These are phyloP conservation scores for Erebia aethiops DNA, from an alignment of 2,888 invertebrate species.

Conservation along the genomic window DNA sequence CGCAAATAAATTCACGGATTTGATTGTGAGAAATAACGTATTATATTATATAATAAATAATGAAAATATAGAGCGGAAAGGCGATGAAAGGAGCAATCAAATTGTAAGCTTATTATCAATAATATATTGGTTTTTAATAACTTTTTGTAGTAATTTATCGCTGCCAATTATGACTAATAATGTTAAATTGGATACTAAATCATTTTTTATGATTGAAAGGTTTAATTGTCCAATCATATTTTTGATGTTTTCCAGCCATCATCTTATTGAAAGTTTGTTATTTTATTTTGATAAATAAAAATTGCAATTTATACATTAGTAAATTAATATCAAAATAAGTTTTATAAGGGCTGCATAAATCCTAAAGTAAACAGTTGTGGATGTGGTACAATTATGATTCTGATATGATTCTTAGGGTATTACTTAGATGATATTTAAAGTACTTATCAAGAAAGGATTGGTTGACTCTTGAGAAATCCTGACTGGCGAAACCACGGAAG, in stretches of 20 bases:
- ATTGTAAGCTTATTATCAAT: conserved; percentile 12
- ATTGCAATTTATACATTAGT: not conserved
- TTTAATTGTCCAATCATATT: not conserved
- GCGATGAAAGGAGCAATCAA: conserved; percentile 18
- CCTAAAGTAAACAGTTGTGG: too few relatives aligned
- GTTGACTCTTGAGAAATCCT: too few relatives aligned
- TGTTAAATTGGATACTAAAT: conserved; percentile 2
- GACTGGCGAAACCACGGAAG: too few relatives aligned
- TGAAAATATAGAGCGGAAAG: conserved; percentile 30
- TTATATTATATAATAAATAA: conserved; percentile 27
- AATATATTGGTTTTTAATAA: not conserved
- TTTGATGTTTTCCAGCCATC: not conserved
- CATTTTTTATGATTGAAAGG: conserved; percentile 8
- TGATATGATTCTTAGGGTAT: too few relatives aligned
- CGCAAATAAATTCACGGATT: conserved; percentile 22
- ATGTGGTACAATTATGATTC: too few relatives aligned
- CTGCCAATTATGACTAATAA: not conserved
- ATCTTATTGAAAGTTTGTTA: not conserved
- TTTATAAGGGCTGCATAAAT: too few relatives aligned
- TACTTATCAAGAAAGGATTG: too few relatives aligned
- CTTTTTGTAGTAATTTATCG: conserved; percentile 12
- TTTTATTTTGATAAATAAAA: not conserved
- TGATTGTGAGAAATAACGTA: conserved; percentile 34
- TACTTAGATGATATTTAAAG: too few relatives aligned
- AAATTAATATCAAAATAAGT: too few relatives aligned